Base-by-base conservation (phyloP, 2,888 invertebrate genomes). In the Drosophila gaucha region DNA sequence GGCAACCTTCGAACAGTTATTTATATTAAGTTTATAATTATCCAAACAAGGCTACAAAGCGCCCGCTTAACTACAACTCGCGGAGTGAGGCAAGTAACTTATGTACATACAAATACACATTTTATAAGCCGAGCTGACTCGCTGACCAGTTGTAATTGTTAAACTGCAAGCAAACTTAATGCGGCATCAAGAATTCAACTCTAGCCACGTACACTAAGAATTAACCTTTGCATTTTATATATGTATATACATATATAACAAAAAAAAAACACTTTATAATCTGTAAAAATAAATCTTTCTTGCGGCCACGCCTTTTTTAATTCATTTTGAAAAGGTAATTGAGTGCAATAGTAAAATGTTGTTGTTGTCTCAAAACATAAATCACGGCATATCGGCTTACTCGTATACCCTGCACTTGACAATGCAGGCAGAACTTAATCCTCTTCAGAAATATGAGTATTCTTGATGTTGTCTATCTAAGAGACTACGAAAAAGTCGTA, bases 211-310 rank as follows among this genome's bases (percentile, higher is more conserved):
- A 20, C 14, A 41, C 8, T n/a, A 6, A 24, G 20, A 36, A 60
- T 60, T 67, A 50, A 67, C 60, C 67, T 60, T 67, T 67, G 67
- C 18, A 44, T 52, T 52, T 16, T 26, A n/a, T n/a, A n/a, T n/a
- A n/a, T n/a, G n/a, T n/a, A n/a, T 6, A 10, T 20, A 20, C 41
- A 31, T 9, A 36, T 9, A 28, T 5, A n/a, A 43, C 4, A 10
- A 39, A 39, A n/a, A n/a, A n/a, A n/a, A n/a, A n/a, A n/a, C n/a
- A 36, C 35, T 18, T 22, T 43, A 43, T 36, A 60, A n/a, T 35
- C 46, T 50, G n/a, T 4, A 24, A 16, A 4, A 26, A 41, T 14
- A 10, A 39, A 39, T 39, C 8, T 28, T 39, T 41, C n/a, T 24
- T 16, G 41, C 24, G 1, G 44, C 8, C 46, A 63, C 63, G 63